Evolutionary conservation across 2,797 vertebrate species (phyloP).

Genomic region (Sebastes diaconus): DNA sequence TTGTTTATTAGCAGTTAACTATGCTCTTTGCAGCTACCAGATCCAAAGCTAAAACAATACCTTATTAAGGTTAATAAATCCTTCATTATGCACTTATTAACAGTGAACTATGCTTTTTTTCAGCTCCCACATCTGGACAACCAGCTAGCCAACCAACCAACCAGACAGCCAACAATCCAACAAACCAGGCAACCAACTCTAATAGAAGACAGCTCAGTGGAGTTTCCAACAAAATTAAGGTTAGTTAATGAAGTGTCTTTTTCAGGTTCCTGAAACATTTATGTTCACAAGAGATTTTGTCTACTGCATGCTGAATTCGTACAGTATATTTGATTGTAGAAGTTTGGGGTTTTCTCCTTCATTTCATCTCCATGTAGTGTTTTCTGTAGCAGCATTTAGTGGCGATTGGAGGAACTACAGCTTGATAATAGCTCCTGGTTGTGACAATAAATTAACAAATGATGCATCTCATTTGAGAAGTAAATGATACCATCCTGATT

Average conservation of each 20-base stretch:
- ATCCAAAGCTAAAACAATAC: too few relatives aligned
- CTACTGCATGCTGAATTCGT: background rate
- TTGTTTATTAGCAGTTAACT: too few relatives aligned
- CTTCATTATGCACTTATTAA: background rate
- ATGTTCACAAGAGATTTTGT: background rate
- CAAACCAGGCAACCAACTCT: background rate
- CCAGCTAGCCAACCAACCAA: rapidly evolving
- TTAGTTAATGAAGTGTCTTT: background rate
- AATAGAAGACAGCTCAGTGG: background rate
- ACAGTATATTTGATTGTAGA: background rate
- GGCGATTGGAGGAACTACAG: background rate
- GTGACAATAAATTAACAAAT: background rate
- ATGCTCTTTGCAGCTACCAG: too few relatives aligned
- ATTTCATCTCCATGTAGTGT: background rate
- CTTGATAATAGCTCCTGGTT: background rate
- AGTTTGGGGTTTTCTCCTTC: background rate
- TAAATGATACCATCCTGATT: background rate
- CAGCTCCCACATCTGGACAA: background rate
- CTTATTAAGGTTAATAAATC: too few relatives aligned
- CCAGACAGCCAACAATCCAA: background rate
- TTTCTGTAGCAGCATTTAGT: background rate
- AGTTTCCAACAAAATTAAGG: background rate
- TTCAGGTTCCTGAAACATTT: background rate
- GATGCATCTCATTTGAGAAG: background rate
- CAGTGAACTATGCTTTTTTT: background rate